Evolutionary conservation across 2,888 invertebrate species (phyloP), one percentile per base, ranked within the genome.

Genomic region (Allolobophora icterica): DNA sequence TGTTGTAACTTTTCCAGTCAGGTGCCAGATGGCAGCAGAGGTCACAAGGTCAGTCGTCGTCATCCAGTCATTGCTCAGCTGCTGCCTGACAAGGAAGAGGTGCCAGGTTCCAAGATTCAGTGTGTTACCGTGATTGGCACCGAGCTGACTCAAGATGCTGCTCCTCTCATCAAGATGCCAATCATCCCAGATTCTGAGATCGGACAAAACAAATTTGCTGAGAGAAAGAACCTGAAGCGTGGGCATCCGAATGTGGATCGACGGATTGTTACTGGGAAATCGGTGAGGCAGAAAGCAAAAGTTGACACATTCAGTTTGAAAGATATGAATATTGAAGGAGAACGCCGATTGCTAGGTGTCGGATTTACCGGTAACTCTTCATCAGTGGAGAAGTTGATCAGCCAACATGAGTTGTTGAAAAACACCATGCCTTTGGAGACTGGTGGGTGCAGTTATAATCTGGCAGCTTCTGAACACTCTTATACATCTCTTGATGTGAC

Each of bases 31-130:
- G 35, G 21, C 38, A 11, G 87, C 87, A 87, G 34, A 38, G 24
- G 87, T 38, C 87, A 87, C 87, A 87, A 89, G 52, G 91, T 91
- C 58, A 91, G 91, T 89, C 87, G 91, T 24, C 38, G 91, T 35
- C 91, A 91, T 52, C 91, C 91, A 19, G 58, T 91, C 87, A 91
- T 91, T 89, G 52, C 89, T 42, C 89, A 42, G 24, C 30, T 34
- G 33, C 11, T 38, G 30, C 71, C 90, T 21, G 38, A 34, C 15
- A 89, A 42, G n/a, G 89, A 91, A 33, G 42, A 90, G 30, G 6
- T 21, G 15, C 24, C 35, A n/a, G 38, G 40, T 45, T 34, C 84
- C 90, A 40, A 6, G 84, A 90, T n/a, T 38, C 30, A 17, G n/a
- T 35, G 30, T 58, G 38, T 71, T 21, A 58, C 38, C 11, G 19